These are phyloP conservation scores for Epizoanthus rinbou DNA, from an alignment of 92 coral and sea anemone genomes.

Conservation along the genomic window DNA sequence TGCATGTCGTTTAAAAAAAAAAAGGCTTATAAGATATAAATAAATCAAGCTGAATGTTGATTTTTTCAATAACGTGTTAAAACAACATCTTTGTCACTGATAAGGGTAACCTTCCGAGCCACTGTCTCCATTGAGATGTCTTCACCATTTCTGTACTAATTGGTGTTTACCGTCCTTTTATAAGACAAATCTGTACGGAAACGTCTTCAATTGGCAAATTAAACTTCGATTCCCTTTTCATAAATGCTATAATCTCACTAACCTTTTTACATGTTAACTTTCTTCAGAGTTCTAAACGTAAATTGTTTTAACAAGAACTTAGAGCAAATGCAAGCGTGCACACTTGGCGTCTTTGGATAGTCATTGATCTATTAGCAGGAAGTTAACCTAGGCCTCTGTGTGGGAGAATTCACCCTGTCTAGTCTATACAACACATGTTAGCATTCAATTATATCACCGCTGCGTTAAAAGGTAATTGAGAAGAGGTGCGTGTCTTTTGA, in stretches of 20 bases:
- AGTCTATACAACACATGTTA: constrained; percentile 10
- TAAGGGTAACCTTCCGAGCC: too few relatives aligned
- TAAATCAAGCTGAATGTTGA: too few relatives aligned
- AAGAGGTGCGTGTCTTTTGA: not conserved
- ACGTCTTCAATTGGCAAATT: not conserved
- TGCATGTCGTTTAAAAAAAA: too few relatives aligned
- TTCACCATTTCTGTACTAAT: too few relatives aligned
- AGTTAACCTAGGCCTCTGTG: not conserved
- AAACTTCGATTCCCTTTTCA: not conserved
- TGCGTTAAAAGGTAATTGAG: not conserved
- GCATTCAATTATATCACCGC: not conserved
- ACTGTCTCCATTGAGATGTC: too few relatives aligned
- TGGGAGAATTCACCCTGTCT: constrained; percentile 6
- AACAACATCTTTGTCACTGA: too few relatives aligned
- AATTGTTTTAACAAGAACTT: not conserved
- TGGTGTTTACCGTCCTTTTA: too few relatives aligned
- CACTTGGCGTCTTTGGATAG: not conserved
- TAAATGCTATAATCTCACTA: not conserved
- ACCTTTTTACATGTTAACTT: not conserved
- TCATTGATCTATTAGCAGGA: not conserved
- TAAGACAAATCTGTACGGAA: too few relatives aligned
- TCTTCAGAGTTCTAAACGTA: not conserved
- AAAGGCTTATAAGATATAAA: too few relatives aligned
- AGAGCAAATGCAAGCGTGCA: not conserved
- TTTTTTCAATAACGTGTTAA: too few relatives aligned